Conservation (phyloP, 2,113 vertebrate species). For the Rhegmatorhina hoffmannsi region DNA sequence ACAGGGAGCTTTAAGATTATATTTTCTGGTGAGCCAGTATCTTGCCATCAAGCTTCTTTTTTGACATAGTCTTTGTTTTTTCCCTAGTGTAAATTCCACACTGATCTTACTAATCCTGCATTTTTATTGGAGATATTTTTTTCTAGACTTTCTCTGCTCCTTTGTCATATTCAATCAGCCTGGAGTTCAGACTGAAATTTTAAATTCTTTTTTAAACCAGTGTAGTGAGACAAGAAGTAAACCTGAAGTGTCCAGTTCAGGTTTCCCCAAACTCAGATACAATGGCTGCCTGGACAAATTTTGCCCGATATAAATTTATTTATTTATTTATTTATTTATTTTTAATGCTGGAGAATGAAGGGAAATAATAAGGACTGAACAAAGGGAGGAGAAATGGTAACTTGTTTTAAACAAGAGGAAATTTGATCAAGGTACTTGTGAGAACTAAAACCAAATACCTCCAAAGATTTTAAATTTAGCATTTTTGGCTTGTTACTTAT, state of each 20-base stretch:
- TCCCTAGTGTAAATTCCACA: neutral
- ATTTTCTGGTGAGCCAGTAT: neutral
- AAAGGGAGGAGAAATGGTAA: neutral
- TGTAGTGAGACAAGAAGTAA: neutral
- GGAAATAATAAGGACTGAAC: neutral
- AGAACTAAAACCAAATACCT: neutral
- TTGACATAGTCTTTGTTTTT: neutral
- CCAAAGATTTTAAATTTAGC: neutral
- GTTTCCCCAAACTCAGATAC: neutral
- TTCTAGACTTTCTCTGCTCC: neutral
- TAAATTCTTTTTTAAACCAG: neutral
- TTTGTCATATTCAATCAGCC: neutral
- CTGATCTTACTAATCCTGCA: neutral
- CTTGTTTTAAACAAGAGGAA: neutral
- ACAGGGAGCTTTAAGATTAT: neutral
- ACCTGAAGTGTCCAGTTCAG: neutral
- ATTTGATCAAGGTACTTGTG: neutral
- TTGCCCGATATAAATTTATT: neutral
- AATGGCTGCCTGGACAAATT: neutral
- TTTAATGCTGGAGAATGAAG: neutral
- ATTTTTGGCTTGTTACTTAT: neutral
- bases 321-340: neutral
- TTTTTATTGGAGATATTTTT: neutral
- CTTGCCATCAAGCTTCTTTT: neutral
- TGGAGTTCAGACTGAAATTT: neutral